Conservation (phyloP, 1,140 invertebrate genomes). For the Oryctes rhinoceros region DNA sequence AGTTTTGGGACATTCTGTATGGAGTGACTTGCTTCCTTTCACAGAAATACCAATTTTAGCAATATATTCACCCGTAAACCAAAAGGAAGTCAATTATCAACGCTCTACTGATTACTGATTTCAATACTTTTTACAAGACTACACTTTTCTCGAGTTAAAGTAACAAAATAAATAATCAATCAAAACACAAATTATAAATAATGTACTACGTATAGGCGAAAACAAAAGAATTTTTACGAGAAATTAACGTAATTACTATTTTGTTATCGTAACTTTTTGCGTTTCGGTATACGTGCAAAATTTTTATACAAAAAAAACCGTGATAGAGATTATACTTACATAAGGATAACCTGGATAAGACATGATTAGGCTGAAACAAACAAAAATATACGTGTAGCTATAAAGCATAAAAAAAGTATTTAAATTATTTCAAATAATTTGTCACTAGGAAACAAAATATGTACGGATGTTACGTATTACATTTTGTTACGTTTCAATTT, state of each 20-base stretch:
- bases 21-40: too few relatives aligned
- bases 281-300: not conserved
- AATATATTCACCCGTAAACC: too few relatives aligned
- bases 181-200: too few relatives aligned
- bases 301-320: not conserved
- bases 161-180: too few relatives aligned
- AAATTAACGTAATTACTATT: not conserved
- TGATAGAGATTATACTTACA: not conserved
- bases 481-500: not conserved
- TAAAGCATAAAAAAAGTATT: not conserved
- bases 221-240: not conserved
- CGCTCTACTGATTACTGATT: too few relatives aligned
- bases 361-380: slow-evolving; percentile 28
- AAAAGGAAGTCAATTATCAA: too few relatives aligned
- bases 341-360: slow-evolving; percentile 36
- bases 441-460: not conserved
- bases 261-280: not conserved
- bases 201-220: too few relatives aligned
- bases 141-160: too few relatives aligned
- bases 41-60: too few relatives aligned
- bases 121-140: too few relatives aligned
- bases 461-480: not conserved
- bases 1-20: too few relatives aligned
- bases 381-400: not conserved
- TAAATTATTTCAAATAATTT: too few relatives aligned